Conservation (phyloP, 2,797 vertebrate species). For the Macroramphosus scolopax region DNA sequence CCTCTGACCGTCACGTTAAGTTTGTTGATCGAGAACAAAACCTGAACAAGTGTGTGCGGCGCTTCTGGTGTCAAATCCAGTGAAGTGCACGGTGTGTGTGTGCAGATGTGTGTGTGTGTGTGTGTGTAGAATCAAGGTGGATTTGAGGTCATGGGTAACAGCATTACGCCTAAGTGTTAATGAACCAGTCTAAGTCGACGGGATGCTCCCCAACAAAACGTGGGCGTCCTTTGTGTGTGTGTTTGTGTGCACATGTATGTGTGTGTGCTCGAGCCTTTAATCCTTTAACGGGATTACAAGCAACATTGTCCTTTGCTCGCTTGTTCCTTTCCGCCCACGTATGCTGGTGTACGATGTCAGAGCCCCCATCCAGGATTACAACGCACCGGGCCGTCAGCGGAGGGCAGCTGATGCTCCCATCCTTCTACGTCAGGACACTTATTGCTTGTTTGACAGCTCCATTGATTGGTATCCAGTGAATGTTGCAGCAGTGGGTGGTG, state of each 20-base stretch:
- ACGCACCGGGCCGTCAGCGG: conserved; percentile 46
- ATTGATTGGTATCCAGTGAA: no score
- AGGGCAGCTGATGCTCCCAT: no score
- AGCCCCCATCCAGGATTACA: conserved; percentile 57
- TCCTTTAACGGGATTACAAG: conserved; percentile 78
- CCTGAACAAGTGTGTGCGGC: no score
- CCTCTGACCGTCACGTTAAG: no score
- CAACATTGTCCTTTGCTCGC: conserved; percentile 69
- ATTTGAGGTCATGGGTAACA: conserved; percentile 25
- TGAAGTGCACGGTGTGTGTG: no score
- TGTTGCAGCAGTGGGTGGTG: no score
- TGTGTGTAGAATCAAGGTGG: conserved; percentile 19
- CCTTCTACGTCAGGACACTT: no score
- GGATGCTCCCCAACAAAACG: conserved; percentile 49
- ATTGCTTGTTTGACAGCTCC: no score
- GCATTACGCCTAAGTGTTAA: conserved; percentile 47
- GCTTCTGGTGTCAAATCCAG: no score
- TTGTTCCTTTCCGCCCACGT: conserved; percentile 62
- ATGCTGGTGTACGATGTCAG: conserved; percentile 55
- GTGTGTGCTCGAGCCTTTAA: conserved; percentile 54
- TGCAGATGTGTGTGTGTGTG: not conserved
- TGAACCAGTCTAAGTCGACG: conserved; percentile 52
- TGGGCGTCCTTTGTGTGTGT: conserved; percentile 21
- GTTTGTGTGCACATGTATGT: conserved; percentile 20
- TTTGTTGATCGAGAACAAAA: no score